Percentiles rank a stretch among this genome's conserved stretches.
Evolutionary conservation across 2,797 vertebrate genomes (phyloP).

Genomic region (Hipposideros larvatus): DNA sequence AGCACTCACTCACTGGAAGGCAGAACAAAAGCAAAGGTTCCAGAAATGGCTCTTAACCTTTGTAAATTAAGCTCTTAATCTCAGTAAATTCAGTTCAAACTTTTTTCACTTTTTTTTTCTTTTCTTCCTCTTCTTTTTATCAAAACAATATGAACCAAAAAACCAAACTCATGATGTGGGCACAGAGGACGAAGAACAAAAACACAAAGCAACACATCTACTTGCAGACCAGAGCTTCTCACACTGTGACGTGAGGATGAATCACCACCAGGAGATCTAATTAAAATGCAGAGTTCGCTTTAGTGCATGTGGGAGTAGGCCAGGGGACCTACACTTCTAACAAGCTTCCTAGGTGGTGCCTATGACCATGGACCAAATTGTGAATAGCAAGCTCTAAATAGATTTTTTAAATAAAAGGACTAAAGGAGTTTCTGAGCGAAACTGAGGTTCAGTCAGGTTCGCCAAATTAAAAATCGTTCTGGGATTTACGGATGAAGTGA

Average conservation of each 20-base stretch:
- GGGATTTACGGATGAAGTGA: neutral
- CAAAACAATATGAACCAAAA: constrained; percentile 22
- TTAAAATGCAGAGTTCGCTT: neutral
- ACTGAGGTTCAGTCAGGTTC: neutral
- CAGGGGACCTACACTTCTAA: neutral
- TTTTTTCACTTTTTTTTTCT: neutral
- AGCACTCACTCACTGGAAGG: neutral
- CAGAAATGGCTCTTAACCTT: neutral
- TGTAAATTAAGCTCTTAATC: neutral
- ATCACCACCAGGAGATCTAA: neutral
- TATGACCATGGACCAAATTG: neutral
- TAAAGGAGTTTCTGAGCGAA: neutral
- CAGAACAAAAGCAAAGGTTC: constrained; percentile 6
- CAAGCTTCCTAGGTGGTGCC: neutral
- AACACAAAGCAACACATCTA: neutral
- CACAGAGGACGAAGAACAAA: neutral
- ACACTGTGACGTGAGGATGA: neutral
- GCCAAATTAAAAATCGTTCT: neutral
- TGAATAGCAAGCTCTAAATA: neutral
- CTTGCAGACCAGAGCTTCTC: neutral
- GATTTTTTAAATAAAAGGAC: constrained; percentile 17
- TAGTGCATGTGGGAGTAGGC: neutral
- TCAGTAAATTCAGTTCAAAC: constrained; percentile 24
- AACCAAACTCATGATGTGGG: neutral
- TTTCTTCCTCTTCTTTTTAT: constrained; percentile 34